Evolutionary conservation across 2,113 vertebrate genomes (phyloP).

Genomic region (Lasiurus cinereus): DNA sequence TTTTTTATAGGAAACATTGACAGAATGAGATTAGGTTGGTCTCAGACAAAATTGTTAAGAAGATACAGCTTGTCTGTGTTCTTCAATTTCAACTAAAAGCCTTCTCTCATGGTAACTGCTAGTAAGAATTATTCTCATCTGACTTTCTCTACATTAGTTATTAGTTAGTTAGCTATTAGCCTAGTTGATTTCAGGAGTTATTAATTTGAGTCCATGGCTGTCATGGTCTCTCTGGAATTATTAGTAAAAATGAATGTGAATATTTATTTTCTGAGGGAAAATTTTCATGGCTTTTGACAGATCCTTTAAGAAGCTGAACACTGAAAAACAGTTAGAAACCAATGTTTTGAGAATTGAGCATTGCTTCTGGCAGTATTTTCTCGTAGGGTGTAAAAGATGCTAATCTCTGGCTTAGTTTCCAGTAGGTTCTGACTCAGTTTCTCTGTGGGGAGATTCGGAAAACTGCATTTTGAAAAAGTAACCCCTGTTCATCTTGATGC

Average conservation of each 20-base stretch:
- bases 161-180: background rate
- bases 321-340: background rate
- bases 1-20: background rate
- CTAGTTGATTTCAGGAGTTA: background rate
- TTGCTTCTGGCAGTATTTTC: background rate
- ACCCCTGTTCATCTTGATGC: background rate
- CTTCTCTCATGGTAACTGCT: background rate
- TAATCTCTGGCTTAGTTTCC: background rate
- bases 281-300: background rate
- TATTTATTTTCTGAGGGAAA: background rate
- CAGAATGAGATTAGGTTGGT: slow-evolving; percentile 20
- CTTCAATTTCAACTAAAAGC: background rate
- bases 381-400: background rate
- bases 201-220: background rate
- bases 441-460: background rate
- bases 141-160: background rate
- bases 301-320: background rate
- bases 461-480: background rate
- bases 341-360: background rate
- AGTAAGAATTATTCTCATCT: background rate
- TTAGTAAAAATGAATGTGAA: slow-evolving; percentile 3
- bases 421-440: background rate
- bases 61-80: background rate
- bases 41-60: background rate
- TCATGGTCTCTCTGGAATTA: background rate